Evolutionary conservation across 2,797 vertebrate species (phyloP), one percentile per base, ranked within the genome.

Genomic region (Anabas testudineus): DNA sequence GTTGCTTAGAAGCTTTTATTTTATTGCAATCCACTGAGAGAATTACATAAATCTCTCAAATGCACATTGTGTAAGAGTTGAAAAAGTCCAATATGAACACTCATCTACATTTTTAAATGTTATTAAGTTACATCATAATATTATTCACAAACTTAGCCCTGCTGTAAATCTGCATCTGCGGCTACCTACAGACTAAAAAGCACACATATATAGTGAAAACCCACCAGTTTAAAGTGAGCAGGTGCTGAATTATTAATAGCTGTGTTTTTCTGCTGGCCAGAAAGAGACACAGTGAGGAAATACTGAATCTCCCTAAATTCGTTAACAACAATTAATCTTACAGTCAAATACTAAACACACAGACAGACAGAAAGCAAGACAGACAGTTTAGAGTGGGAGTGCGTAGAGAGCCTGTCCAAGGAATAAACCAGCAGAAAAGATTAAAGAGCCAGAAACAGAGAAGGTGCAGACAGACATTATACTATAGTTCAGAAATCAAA

Each of bases 241-340:
- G 51, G 39, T 68, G 65, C 48, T 90, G 66, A 88, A 89, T 85
- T 89, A 87, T 87, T 85, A 74, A 87, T 78, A 63, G 48, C 63
- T 46, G 48, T 24, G 30, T 67, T 48, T 86, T 83, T 81, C 64
- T 65, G 67, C 62, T 66, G 65, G 69, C 77, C 74, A 81, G 76
- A 81, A 54, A 3, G 59, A 82, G 61, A 81, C 32, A 54, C 55
- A 26, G 64, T 13, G 64, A 69, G 73, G 63, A 80, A 71, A 75
- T 53, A 63, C 19, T 67, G 56, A 70, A 66, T 73, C 58, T 81
- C 67, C 46, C 60, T 48, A 74, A 80, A 85, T 81, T 81, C 77
- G 81, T 88, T 82, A 87, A 55, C 64, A 67, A 41, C 62, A 62
- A 76, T 78, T 86, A 82, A 61, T 63, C 24, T 76, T 68, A 24